Conservation (phyloP, 2,888 invertebrate species). For the Ferdinandea cuprea region DNA sequence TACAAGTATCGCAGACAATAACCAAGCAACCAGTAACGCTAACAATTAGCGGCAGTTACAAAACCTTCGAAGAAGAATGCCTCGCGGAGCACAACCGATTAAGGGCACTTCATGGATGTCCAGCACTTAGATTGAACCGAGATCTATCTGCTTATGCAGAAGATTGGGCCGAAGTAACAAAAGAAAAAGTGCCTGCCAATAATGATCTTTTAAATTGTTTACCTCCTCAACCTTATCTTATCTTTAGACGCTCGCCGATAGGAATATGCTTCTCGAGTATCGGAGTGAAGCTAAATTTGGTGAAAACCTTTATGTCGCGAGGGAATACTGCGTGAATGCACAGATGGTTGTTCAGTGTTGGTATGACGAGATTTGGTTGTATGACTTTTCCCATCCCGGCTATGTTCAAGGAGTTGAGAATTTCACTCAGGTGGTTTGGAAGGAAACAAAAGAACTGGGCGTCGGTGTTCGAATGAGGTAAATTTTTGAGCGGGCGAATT, state of each 20-base stretch:
- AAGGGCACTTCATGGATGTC: constrained; percentile 88
- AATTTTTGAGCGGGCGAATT: background rate
- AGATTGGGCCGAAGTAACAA: constrained; percentile 87
- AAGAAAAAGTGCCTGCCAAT: background rate
- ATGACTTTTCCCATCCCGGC: constrained; percentile 86
- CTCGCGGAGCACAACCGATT: constrained; percentile 90
- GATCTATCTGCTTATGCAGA: constrained; percentile 87
- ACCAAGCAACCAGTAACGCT: constrained; percentile 19
- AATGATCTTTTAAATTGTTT: constrained; percentile 1
- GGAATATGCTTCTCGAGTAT: constrained; percentile 85
- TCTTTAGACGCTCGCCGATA: constrained; percentile 49
- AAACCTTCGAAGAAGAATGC: constrained; percentile 87
- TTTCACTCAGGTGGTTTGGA: constrained; percentile 94
- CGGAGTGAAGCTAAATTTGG: constrained; percentile 91
- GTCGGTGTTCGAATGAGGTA: constrained; percentile 86
- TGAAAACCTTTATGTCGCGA: constrained; percentile 92
- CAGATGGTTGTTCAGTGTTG: constrained; percentile 90
- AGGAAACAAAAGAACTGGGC: constrained; percentile 89
- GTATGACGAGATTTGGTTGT: constrained; percentile 90
- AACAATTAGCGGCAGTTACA: constrained; percentile 10
- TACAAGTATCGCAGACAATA: background rate
- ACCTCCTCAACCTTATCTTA: background rate
- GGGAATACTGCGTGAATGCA: constrained; percentile 88
- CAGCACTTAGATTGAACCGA: constrained; percentile 86
- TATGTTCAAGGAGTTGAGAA: constrained; percentile 89